Evolutionary conservation across 2,888 invertebrate genomes (phyloP).

Genomic region (Cyaniris semiargus): DNA sequence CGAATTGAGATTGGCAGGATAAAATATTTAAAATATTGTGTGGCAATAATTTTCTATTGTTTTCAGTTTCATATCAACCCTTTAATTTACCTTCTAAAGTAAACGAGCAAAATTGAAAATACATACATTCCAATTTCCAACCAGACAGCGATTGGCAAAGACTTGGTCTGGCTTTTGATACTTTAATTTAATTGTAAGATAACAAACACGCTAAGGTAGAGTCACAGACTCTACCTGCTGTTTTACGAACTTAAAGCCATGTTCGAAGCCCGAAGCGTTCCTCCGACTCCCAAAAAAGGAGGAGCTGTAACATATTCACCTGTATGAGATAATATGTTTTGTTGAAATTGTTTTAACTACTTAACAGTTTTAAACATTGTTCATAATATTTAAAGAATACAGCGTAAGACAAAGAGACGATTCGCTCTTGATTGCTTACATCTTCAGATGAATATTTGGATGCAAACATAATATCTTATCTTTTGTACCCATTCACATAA

Average conservation of each 20-base stretch:
- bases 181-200: conserved; percentile 3
- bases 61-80: no score
- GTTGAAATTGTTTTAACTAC: not conserved
- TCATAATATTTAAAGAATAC: not conserved
- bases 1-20: no score
- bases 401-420: not conserved
- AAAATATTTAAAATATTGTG: no score
- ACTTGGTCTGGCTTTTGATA: not conserved
- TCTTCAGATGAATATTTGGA: not conserved
- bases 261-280: no score
- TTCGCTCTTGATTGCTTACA: not conserved
- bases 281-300: no score
- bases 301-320: no score
- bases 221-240: not conserved
- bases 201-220: not conserved
- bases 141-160: not conserved
- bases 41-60: no score
- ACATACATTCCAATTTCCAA: not conserved
- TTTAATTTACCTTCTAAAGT: not conserved
- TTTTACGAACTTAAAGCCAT: not conserved
- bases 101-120: not conserved
- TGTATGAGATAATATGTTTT: not conserved
- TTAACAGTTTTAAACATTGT: not conserved
- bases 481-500: not conserved
- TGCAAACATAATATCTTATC: not conserved